Conservation (phyloP, 2,888 invertebrate genomes). For the Volucella zonaria region DNA sequence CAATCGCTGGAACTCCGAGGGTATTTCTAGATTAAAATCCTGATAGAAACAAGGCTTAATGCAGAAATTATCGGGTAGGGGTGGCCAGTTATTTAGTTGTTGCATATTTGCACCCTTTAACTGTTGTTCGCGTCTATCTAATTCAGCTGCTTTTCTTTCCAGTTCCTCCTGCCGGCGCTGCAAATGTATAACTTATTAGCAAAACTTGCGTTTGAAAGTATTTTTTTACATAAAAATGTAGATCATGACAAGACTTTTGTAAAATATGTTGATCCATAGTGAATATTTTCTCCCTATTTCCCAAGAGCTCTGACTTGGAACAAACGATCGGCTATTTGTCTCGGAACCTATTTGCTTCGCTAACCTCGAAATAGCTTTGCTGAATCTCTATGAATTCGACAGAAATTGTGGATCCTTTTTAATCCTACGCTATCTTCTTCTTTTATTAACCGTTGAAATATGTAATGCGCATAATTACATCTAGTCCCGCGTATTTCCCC, state of each 20-base stretch:
- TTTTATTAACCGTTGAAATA: too few relatives aligned
- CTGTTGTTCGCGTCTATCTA: slow-evolving; percentile 94
- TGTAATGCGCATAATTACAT: too few relatives aligned
- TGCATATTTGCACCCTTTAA: slow-evolving; percentile 85
- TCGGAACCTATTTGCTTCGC: too few relatives aligned
- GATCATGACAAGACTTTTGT: not conserved
- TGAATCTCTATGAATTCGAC: too few relatives aligned
- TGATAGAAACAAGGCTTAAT: slow-evolving; percentile 99
- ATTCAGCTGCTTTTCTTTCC: slow-evolving; percentile 94
- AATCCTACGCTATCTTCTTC: too few relatives aligned
- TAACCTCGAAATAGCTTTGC: too few relatives aligned
- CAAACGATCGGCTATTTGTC: too few relatives aligned
- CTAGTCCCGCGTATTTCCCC: too few relatives aligned
- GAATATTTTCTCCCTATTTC: too few relatives aligned
- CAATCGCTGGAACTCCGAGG: slow-evolving; percentile 97
- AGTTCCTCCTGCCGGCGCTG: slow-evolving; percentile 94
- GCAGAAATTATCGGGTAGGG: slow-evolving; percentile 95
- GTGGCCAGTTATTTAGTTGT: slow-evolving; percentile 98
- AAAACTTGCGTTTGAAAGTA: not conserved
- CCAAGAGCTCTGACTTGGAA: too few relatives aligned
- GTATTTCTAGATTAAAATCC: slow-evolving; percentile 99
- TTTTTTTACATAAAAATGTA: not conserved
- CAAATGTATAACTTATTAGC: slow-evolving; percentile 2
- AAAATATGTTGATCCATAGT: too few relatives aligned
- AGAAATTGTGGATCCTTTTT: too few relatives aligned